Evolutionary conservation across 2,888 invertebrate species (phyloP).

Genomic region (Trissolcus brochymenae): DNA sequence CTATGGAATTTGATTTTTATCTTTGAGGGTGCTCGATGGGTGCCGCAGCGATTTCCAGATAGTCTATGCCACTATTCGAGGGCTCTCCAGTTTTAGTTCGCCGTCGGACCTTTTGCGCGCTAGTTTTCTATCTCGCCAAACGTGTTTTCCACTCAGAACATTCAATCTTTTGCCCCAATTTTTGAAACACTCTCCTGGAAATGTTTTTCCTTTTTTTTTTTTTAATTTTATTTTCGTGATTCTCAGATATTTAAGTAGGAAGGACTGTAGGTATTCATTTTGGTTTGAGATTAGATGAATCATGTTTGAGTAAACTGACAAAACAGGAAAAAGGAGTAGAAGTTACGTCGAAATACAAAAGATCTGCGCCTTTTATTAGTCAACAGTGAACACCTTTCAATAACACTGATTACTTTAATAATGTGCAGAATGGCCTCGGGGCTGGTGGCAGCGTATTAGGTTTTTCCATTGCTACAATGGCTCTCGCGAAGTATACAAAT

Average conservation of each 20-base stretch:
- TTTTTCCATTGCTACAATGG: conserved; percentile 71
- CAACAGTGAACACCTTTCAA: conserved; percentile 71
- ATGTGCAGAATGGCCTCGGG: conserved; percentile 73
- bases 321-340: conserved; percentile 3
- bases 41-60: conserved; percentile 72
- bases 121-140: conserved; percentile 47
- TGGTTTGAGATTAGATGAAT: too few relatives aligned
- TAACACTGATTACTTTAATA: conserved; percentile 76
- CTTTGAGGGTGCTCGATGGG: conserved; percentile 75
- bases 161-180: conserved; percentile 5
- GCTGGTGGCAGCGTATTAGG: conserved; percentile 73
- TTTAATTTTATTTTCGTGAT: too few relatives aligned
- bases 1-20: conserved; percentile 73
- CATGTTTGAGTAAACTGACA: too few relatives aligned
- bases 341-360: conserved; percentile 32
- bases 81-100: conserved; percentile 66
- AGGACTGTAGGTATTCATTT: too few relatives aligned
- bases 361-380: conserved; percentile 62
- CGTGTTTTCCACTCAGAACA: conserved; percentile 19
- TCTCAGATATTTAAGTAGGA: too few relatives aligned
- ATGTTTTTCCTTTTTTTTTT: too few relatives aligned
- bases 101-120: conserved; percentile 56
- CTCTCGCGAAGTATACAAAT: conserved; percentile 74
- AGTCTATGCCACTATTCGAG: conserved; percentile 69
- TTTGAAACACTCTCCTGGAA: background rate